These are phyloP conservation scores for Globodera ellingtonae DNA, from an alignment of 1,140 invertebrate species.

Conservation along the genomic window DNA sequence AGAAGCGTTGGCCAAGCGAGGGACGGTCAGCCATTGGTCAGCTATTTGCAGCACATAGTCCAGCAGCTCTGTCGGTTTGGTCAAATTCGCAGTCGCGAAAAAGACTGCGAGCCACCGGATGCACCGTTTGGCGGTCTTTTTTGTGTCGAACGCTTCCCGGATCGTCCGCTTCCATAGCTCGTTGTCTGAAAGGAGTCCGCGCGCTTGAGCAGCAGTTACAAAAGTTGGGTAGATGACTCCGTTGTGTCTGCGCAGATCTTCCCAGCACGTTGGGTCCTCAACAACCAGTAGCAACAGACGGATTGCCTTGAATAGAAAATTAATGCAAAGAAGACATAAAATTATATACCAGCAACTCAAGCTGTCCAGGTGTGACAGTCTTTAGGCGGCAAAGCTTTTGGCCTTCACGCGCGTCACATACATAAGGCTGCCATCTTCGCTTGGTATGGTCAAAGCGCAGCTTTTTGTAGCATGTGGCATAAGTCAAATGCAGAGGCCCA, in stretches of 20 bases:
- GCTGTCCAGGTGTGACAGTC: background rate
- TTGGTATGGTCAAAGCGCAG: background rate
- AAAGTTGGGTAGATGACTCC: background rate
- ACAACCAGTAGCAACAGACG: background rate
- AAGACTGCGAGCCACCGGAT: background rate
- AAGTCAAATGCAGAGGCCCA: background rate
- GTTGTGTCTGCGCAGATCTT: background rate
- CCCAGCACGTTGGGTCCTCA: slow-evolving; percentile 5
- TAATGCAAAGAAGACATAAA: no score
- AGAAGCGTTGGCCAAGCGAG: background rate
- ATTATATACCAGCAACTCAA: no score
- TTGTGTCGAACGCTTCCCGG: background rate
- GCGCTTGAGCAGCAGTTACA: background rate
- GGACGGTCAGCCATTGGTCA: background rate
- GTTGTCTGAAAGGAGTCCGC: background rate
- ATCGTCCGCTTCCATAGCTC: background rate
- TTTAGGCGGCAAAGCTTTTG: background rate
- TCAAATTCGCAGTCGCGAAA: no score
- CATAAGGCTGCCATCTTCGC: background rate
- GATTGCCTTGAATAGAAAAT: background rate
- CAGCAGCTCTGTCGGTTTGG: background rate
- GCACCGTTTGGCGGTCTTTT: background rate
- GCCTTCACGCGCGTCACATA: background rate
- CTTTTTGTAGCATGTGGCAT: background rate
- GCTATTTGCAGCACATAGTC: background rate